Base-by-base conservation (phyloP, 2,888 invertebrate species). In the Brachyptera putata region DNA sequence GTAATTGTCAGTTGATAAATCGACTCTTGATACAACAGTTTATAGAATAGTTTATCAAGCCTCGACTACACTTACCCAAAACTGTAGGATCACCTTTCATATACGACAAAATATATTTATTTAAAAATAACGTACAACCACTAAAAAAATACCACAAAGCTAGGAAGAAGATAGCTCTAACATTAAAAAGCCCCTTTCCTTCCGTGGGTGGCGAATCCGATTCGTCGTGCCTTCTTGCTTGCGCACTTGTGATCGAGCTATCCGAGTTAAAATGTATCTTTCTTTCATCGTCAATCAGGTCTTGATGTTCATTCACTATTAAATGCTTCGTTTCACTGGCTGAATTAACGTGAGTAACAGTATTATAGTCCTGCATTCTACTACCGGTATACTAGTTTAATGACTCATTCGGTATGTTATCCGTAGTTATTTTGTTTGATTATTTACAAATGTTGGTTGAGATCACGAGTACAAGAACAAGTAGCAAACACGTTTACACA, bases 91-190 rank as follows among this genome's bases (percentile, higher is more conserved):
- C 86, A 49, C 86, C 87, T 72, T 83, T 79, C 71, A 86, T 79
- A 67, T 84, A 86, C 0, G 85, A 81, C 61, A 89, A 75, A 69
- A 89, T 87, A 70, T 87, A 87, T 71, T 89, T 89, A 74, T 89
- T 89, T 62, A 87, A 76, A 73, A 89, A 88, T 56, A 89, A 75
- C 1, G 88, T 89, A 70, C 85, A 86, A 7, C 85, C 86, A 72
- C 87, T 87, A 72, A 89, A 88, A 69, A 88, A 79, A 70, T 88
- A 89, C 88, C 89, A 88, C 63, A 87, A 72, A 55, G 83, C 71
- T 41, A 85, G 73, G 71, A 85, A 84, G 64, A 81, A 71, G 46
- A 84, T 71, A 24, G 85, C 85, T 68, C 84, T 74, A 34, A 81
- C 73, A 70, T 82, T 83, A 46, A 77, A 75, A 57, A 85, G 73